Evolutionary conservation across 2,888 invertebrate genomes (phyloP), one percentile per base, ranked within the genome.

Genomic region (Myopa testacea): DNA sequence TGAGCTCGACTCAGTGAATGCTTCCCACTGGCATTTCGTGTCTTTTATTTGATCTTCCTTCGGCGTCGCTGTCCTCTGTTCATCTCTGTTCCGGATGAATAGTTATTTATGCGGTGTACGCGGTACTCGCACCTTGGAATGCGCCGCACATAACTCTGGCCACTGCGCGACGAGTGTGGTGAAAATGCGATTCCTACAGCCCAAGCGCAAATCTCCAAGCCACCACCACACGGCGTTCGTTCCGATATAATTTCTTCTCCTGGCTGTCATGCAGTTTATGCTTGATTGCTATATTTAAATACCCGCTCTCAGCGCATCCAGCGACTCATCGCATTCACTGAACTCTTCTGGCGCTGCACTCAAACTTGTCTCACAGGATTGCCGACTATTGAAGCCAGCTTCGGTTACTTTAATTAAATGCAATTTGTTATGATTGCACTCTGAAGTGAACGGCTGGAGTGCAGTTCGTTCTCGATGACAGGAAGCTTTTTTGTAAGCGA

Each of bases 371-470:
- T 55, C 62, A 50, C 63, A 73, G 62, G 73, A 73, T 63, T 45
- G 55, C 55, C n/a, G 34, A 55, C 37, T 55, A 40, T 40, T 60
- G 38, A 65, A 52, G 74, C 38, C 72, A 55, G 65, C 55, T 52
- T 65, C 65, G 63, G 65, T 67, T 75, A 38, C 65, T 75, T 67
- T 75, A 75, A 75, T 75, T 75, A 19, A 75, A 67, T 50, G 65
- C 52, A 65, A 75, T 75, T 75, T 67, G 74, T 75, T 75, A 38
- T 75, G 65, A 75, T 75, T 75, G 74, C 74, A 75, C 72, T 37
- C 62, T 37, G 55, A 40, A 72, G 58, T 72, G 60, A 58, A 60
- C 40, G 60, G 26, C 60, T 60, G 19, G 60, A 60, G n/a, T 58
- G 19, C 26, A 10, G 60, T 19, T 72, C 7, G 60, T 38, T 72